Base-by-base conservation (phyloP, 2,888 invertebrate genomes). In the Nemoura dubitans region DNA sequence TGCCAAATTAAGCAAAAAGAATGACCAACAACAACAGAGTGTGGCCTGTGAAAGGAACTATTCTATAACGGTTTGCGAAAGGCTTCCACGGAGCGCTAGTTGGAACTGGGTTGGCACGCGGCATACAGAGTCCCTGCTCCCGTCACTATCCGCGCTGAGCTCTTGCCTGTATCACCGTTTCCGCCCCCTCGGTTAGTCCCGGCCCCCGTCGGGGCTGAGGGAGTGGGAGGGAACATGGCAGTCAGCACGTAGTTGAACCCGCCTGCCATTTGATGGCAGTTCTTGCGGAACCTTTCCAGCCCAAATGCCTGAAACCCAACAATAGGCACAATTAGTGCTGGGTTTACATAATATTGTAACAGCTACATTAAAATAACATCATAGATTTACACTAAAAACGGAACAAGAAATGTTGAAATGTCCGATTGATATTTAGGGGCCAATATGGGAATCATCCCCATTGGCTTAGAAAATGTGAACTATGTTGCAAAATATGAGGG, bases 191-290 rank as follows among this genome's bases (percentile, higher is more conserved):
- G 88, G 42, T 84, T 88, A 76, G 76, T 86, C 76, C 88, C 86
- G 25, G 91, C 88, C 88, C 91, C 89, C 0, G 90, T 89, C 91
- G 91, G 59, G 91, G 88, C 42, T 90, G 90, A 87, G 90, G 90
- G 80, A 91, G 91, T 90, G 16, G 91, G 90, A 10, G 95, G 94
- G 91, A 95, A 97, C 95, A 97, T 95, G 88, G 93, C 93, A 88
- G 94, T 93, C 7, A 98, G 92, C 0, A 98, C 97, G 91, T 95
- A 93, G 91, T 98, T 96, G 92, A 98, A 98, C 21, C 98, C 98
- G 89, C 93, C 93, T 83, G 95, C 95, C 93, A 98, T 97, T 92
- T 97, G 96, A 43, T 92, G 91, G 89, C 96, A 96, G 91, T 98
- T 98, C 90, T 96, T 96, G 90, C 96, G 96, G 92, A 98, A 98